Percentiles rank a stretch among this genome's conserved stretches.
phyloP scores from a whole-genome alignment of 2,888 invertebrate species.

The Drosophila helvetica region DNA sequence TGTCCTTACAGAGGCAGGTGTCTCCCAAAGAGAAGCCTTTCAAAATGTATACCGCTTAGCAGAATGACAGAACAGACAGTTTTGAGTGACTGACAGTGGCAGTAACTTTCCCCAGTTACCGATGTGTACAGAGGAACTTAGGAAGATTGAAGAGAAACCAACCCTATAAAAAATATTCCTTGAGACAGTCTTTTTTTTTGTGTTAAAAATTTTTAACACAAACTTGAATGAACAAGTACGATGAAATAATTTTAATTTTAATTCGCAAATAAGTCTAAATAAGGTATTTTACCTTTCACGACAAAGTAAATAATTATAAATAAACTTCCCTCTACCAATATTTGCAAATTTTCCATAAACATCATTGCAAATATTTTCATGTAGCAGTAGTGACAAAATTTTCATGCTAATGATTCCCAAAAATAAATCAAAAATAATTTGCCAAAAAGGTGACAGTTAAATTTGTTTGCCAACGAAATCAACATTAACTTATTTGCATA shows the following conservation, averaged over 20 bases:
- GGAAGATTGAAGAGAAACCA: slow-evolving; percentile 11
- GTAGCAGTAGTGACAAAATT: background rate
- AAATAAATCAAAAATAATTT: slow-evolving; percentile 16
- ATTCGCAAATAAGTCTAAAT: too few relatives aligned
- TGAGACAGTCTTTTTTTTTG: too few relatives aligned
- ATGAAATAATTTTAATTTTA: too few relatives aligned
- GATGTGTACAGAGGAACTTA: background rate
- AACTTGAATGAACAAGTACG: too few relatives aligned
- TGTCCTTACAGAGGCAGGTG: slow-evolving; percentile 19
- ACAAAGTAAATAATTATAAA: too few relatives aligned
- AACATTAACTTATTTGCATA: background rate
- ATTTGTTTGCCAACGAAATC: slow-evolving; percentile 14
- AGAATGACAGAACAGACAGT: slow-evolving; percentile 30
- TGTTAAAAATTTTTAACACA: too few relatives aligned
- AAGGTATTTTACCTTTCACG: too few relatives aligned
- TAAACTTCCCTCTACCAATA: background rate
- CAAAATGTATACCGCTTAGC: slow-evolving; percentile 27
- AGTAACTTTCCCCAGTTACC: slow-evolving; percentile 25
- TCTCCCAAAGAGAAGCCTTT: slow-evolving; percentile 9
- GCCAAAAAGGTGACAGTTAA: background rate
- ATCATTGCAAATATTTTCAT: too few relatives aligned
- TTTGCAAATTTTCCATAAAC: background rate
- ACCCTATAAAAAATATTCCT: too few relatives aligned
- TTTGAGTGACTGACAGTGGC: slow-evolving; percentile 20
- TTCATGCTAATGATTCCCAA: slow-evolving; percentile 24